Base-by-base conservation (phyloP, 2,113 vertebrate genomes). In the Nibea albiflora region DNA sequence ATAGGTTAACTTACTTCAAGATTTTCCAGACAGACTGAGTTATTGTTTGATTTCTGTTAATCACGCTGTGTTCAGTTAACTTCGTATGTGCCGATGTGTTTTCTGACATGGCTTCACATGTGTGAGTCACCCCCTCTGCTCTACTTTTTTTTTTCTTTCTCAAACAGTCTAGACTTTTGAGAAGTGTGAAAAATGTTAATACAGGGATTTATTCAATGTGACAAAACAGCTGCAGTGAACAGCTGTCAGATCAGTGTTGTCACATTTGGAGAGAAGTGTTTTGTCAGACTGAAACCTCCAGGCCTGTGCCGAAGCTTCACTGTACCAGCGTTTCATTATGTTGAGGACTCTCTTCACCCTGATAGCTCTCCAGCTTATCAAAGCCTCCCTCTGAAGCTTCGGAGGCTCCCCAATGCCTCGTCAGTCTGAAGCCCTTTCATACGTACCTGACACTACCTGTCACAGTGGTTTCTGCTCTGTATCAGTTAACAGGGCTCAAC, bases 361-460 rank as follows among this genome's bases (percentile, higher is more conserved):
- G 84, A 88, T 88, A 69, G 75, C 68, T 82, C 73, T 83, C 67
- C 56, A 67, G 57, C 71, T 89, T 90, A 89, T 91, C 89, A 86
- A 83, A 91, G 83, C 77, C 15, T 77, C 63, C 54, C 61, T 73
- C 65, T 53, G 81, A 79, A 68, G 73, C 62, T 46, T 15, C 62
- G 60, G 46, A 65, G 24, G 66, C 72, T 88, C 90, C 88, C 85
- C 47, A 22, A 71, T 46, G 85, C 72, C 88, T 75, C 35, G 65
- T 90, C 86, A 85, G 56, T 76, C 56, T 86, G 80, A 88, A 74
- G 70, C 83, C 76, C 73, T 86, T 89, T 89, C 78, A 85, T 63
- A 61, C 61, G 56, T 74, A 84, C 79, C 86, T 85, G 87, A 86
- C 90, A 85, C 44, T 70, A 69, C 69, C 76, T 85, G 88, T 89